These are phyloP conservation scores for Hipposideros armiger DNA, from an alignment of 2,113 vertebrate species.

Conservation along the genomic window DNA sequence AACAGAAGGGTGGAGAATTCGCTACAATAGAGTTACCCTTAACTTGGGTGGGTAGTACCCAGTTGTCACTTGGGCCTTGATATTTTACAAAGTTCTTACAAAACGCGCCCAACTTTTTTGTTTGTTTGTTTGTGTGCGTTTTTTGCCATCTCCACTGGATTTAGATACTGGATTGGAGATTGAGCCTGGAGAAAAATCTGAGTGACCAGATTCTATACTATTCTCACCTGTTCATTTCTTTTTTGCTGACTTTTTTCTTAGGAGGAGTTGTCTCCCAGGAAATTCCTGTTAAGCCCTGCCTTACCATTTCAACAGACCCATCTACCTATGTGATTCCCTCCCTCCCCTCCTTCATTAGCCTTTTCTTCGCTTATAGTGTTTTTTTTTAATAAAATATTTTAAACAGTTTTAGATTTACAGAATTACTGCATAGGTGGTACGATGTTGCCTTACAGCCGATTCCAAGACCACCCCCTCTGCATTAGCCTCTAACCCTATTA, in stretches of 20 bases:
- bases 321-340: not conserved
- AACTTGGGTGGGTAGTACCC: not conserved
- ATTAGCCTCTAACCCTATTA: no score
- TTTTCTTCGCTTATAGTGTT: constrained; percentile 57
- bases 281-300: constrained; percentile 50
- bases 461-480: no score
- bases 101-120: constrained; percentile 10
- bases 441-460: no score
- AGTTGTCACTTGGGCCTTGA: constrained; percentile 11
- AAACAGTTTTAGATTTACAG: not conserved
- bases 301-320: constrained; percentile 48
- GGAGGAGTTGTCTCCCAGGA: constrained; percentile 19
- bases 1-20: constrained; percentile 29
- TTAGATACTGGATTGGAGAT: not conserved
- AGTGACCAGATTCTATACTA: constrained; percentile 35
- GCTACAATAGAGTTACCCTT: constrained; percentile 15
- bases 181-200: constrained; percentile 31
- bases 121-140: constrained; percentile 17
- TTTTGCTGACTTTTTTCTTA: constrained; percentile 19
- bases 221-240: constrained; percentile 58
- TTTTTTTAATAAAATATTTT: constrained; percentile 40
- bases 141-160: not conserved
- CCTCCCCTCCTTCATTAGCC: not conserved
- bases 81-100: constrained; percentile 45
- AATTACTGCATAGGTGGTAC: constrained; percentile 39